Conservation (phyloP, 2,888 invertebrate genomes). For the Drosophila rellima region DNA sequence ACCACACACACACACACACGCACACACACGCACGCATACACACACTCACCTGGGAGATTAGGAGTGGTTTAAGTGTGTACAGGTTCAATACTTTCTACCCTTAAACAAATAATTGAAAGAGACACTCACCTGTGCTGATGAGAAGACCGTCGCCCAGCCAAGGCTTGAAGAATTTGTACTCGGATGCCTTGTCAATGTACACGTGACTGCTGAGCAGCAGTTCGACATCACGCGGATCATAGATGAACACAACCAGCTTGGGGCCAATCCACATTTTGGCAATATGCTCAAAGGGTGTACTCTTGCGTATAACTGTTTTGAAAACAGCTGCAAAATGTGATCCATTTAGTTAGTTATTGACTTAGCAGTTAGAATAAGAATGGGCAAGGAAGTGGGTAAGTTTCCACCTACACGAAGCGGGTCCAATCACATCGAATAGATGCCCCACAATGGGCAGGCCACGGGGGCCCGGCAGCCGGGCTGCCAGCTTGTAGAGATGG, state of each 20-base stretch:
- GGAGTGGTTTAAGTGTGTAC: no score
- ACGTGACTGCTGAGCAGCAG: conserved; percentile 92
- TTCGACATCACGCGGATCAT: conserved; percentile 92
- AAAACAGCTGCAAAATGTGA: conserved; percentile 89
- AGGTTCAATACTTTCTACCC: no score
- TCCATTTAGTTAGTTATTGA: conserved; percentile 5
- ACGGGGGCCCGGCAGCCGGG: conserved; percentile 90
- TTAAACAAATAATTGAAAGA: no score
- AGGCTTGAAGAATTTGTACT: conserved; percentile 93
- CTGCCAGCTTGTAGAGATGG: conserved; percentile 90
- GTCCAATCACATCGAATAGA: conserved; percentile 90
- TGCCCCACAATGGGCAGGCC: conserved; percentile 92
- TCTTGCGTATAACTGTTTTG: conserved; percentile 86
- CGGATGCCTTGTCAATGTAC: conserved; percentile 92
- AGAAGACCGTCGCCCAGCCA: conserved; percentile 94
- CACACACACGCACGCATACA: background rate
- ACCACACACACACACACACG: background rate
- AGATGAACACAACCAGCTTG: conserved; percentile 90
- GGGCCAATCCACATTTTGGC: conserved; percentile 92
- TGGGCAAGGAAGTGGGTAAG: background rate
- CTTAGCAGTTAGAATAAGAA: background rate
- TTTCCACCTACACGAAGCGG: conserved; percentile 88
- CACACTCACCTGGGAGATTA: background rate
- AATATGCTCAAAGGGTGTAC: conserved; percentile 87
- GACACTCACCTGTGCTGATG: conserved; percentile 89